These are phyloP conservation scores for Catostylus mosaicus DNA, from an alignment of 30 jellyfish, hydroid and myxozoan genomes.

Conservation along the genomic window DNA sequence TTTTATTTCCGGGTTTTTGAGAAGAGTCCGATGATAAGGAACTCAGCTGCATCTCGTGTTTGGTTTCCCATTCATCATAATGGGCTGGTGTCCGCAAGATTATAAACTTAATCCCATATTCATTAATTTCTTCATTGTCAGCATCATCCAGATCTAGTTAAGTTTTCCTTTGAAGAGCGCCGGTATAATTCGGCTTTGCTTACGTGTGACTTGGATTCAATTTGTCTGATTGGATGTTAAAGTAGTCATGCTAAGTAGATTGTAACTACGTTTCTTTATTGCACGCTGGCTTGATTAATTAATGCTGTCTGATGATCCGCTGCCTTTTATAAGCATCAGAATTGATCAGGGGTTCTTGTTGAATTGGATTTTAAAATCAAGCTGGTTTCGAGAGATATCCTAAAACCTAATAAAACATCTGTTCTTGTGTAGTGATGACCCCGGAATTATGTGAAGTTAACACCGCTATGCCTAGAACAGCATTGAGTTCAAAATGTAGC, in stretches of 20 bases:
- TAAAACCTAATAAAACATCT: too few species aligned
- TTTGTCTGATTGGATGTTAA: not conserved
- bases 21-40: not conserved
- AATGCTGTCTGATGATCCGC: too few species aligned
- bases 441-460: too few species aligned
- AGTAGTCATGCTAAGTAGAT: not conserved
- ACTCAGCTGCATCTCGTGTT: not conserved
- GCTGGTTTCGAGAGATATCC: too few species aligned
- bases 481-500: too few species aligned
- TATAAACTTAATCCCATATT: not conserved
- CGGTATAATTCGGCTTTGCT: not conserved
- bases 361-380: too few species aligned
- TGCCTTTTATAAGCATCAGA: too few species aligned
- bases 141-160: not conserved
- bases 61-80: not conserved
- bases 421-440: too few species aligned
- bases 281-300: not conserved
- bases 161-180: not conserved
- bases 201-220: not conserved
- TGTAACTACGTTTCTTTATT: not conserved
- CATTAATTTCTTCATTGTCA: not conserved
- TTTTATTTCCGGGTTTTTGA: not conserved
- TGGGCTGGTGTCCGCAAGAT: not conserved
- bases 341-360: too few species aligned
- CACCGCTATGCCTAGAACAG: too few species aligned